A percentile compares a stretch with the other conserved stretches of the same genome.
phyloP scores from a whole-genome alignment of 2,888 invertebrate genomes.

The Chydorus sphaericus region DNA sequence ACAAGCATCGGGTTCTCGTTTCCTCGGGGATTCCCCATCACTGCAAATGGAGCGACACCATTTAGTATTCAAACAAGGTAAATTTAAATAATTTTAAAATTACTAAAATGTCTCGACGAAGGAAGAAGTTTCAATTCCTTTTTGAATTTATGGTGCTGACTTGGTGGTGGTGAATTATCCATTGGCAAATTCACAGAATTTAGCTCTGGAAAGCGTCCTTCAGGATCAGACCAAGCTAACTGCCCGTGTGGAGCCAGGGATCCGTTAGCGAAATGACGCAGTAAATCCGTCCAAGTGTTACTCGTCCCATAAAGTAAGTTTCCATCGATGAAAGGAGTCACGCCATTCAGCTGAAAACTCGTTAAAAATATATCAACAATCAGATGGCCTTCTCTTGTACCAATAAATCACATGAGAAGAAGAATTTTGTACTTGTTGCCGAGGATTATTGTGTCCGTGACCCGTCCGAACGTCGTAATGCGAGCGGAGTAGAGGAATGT shows the following conservation, averaged over 20 bases:
- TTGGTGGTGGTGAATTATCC: constrained; percentile 42
- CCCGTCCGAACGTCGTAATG: constrained; percentile 40
- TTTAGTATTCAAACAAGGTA: too few relatives aligned
- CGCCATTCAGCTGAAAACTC: constrained; percentile 37
- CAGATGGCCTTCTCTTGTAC: not conserved
- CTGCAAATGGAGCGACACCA: too few relatives aligned
- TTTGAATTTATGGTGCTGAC: constrained; percentile 31
- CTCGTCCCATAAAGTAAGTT: constrained; percentile 43
- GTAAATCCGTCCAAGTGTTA: constrained; percentile 41
- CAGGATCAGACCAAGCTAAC: constrained; percentile 30
- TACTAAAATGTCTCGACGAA: constrained; percentile 40
- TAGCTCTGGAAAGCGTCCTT: constrained; percentile 35
- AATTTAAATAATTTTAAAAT: constrained; percentile 21
- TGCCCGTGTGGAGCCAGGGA: constrained; percentile 31
- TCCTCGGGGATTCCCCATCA: constrained; percentile 37
- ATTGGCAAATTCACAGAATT: constrained; percentile 38
- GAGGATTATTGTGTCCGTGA: constrained; percentile 40
- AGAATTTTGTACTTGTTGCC: constrained; percentile 47
- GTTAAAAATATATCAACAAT: constrained; percentile 4
- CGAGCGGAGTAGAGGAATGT: constrained; percentile 39
- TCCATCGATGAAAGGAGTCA: constrained; percentile 44
- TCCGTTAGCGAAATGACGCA: constrained; percentile 36
- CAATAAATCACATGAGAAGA: too few relatives aligned
- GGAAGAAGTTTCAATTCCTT: constrained; percentile 30
- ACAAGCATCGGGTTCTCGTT: constrained; percentile 40